Conservation (phyloP, 2,113 vertebrate genomes). For the Leptodactylus fuscus region DNA sequence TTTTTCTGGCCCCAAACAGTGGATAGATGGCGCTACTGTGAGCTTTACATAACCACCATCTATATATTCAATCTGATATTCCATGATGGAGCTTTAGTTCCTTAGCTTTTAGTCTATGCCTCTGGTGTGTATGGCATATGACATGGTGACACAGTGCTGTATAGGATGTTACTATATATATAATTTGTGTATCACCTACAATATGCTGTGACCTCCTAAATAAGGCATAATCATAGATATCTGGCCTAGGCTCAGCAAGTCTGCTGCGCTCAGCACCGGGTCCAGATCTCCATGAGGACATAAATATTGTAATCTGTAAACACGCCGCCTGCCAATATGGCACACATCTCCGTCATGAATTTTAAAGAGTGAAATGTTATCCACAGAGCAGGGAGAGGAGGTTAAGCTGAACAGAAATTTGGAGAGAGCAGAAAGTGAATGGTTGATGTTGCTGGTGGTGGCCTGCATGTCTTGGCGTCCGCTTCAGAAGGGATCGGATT, state of each 20-base stretch:
- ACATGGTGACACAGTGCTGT: no score
- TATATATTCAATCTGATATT: no score
- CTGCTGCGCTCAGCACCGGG: not conserved
- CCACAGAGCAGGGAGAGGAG: conserved; percentile 26
- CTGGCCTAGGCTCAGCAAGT: not conserved
- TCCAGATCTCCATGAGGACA: conserved; percentile 33
- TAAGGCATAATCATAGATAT: conserved; percentile 7
- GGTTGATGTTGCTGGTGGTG: not conserved
- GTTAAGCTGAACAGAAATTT: not conserved
- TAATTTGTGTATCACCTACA: no score
- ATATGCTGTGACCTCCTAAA: not conserved
- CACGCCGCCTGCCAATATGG: conserved; percentile 34
- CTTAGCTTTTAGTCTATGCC: no score
- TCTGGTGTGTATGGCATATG: no score
- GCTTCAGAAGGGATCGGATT: not conserved
- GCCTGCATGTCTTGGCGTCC: not conserved
- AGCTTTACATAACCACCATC: no score
- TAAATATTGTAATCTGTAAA: conserved; percentile 50
- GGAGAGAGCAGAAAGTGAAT: conserved; percentile 23
- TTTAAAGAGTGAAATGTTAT: conserved; percentile 43
- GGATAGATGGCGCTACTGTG: no score
- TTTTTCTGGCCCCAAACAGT: no score
- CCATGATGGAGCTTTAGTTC: no score
- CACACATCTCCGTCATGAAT: conserved; percentile 42
- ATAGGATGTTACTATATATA: not conserved